These are phyloP conservation scores for Tipula confusa DNA, from an alignment of 2,888 invertebrate species.

Conservation along the genomic window DNA sequence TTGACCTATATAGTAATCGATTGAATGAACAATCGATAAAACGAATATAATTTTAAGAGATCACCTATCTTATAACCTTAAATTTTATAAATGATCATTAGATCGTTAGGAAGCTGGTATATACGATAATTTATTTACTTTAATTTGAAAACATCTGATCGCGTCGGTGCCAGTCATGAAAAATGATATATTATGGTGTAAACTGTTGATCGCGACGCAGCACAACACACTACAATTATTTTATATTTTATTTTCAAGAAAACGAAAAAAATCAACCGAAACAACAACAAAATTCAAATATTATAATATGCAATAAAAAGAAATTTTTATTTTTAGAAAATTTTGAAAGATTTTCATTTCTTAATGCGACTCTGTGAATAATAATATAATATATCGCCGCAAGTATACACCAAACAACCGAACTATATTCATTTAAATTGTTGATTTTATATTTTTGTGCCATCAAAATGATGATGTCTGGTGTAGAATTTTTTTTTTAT, in stretches of 20 bases:
- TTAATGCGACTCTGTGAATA: conserved; percentile 21
- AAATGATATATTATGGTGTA: no score
- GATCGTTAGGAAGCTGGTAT: no score
- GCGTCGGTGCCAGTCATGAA: no score
- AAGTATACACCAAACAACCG: background rate
- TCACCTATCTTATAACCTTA: no score
- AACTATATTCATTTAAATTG: background rate
- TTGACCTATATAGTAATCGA: background rate
- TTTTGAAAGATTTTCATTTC: background rate
- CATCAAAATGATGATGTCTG: background rate
- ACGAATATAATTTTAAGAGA: no score
- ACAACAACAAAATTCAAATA: background rate
- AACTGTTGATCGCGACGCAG: background rate
- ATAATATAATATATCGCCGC: background rate
- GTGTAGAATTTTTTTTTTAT: background rate
- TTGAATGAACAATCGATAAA: no score
- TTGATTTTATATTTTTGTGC: background rate
- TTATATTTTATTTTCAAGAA: no score
- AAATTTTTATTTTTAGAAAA: conserved; percentile 28
- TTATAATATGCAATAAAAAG: conserved; percentile 27
- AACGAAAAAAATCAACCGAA: background rate
- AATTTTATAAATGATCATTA: no score
- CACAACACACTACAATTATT: background rate
- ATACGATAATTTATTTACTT: no score
- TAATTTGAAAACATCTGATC: background rate